These are phyloP conservation scores for Diorhabda sublineata DNA, from an alignment of 1,140 invertebrate genomes.

Conservation along the genomic window DNA sequence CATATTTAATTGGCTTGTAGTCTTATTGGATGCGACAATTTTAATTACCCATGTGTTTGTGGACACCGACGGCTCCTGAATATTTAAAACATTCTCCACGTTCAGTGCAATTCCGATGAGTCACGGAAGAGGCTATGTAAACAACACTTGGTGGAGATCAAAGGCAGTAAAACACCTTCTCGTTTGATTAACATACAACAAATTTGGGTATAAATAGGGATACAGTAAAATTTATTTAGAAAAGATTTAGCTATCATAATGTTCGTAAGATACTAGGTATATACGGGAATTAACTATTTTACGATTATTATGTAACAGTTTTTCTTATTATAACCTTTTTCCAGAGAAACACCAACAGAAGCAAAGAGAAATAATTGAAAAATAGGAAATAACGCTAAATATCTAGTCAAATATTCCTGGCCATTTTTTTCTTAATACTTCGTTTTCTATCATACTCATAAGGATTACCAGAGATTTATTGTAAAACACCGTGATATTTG, in stretches of 20 bases:
- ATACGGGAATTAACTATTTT: too few relatives aligned
- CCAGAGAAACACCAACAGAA: too few relatives aligned
- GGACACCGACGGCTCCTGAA: constrained; percentile 24
- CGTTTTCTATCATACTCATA: too few relatives aligned
- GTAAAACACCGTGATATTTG: too few relatives aligned
- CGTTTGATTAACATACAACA: constrained; percentile 27
- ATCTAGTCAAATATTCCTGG: too few relatives aligned
- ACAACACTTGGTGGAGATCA: constrained; percentile 26
- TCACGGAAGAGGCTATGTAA: constrained; percentile 9
- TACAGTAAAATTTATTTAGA: not conserved
- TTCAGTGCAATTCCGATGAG: constrained; percentile 23
- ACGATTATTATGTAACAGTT: too few relatives aligned
- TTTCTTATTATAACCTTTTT: too few relatives aligned
- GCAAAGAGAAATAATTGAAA: too few relatives aligned
- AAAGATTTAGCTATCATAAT: not conserved
- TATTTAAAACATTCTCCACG: constrained; percentile 31
- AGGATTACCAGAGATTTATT: too few relatives aligned
- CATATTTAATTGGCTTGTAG: constrained; percentile 7
- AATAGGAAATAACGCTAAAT: too few relatives aligned
- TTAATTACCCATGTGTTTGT: constrained; percentile 28
- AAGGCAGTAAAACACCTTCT: constrained; percentile 22
- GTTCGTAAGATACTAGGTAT: too few relatives aligned
- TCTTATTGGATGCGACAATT: constrained; percentile 9
- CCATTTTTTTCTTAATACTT: too few relatives aligned
- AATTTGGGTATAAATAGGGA: constrained; percentile 12